A percentile compares a stretch with the other conserved stretches of the same genome.
Conservation (phyloP, 2,113 vertebrate species). For the Hippocampus mohnikei region DNA sequence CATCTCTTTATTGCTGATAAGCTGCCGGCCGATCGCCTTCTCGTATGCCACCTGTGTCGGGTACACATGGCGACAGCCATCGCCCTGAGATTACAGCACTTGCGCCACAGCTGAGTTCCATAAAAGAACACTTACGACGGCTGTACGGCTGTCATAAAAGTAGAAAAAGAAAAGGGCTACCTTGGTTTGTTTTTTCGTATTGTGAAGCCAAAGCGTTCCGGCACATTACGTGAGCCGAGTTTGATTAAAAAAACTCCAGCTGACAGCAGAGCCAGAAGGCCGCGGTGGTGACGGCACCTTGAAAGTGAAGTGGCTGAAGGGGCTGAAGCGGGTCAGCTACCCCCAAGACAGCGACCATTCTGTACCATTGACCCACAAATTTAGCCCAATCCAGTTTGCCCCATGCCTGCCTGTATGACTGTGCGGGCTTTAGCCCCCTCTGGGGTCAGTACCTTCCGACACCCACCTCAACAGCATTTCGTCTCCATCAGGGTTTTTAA, state of each 20-base stretch:
- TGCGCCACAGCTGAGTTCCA: slow-evolving; percentile 39
- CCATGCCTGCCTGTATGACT: slow-evolving; percentile 36
- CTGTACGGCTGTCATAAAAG: slow-evolving; percentile 18
- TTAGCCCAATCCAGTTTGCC: slow-evolving; percentile 69
- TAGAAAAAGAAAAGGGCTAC: slow-evolving; percentile 3
- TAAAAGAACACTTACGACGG: slow-evolving; percentile 38
- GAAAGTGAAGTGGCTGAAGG: slow-evolving; percentile 44
- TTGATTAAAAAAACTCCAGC: slow-evolving; percentile 79
- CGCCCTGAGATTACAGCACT: slow-evolving; percentile 39
- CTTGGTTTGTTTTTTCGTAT: neutral
- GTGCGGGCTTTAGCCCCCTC: slow-evolving; percentile 48
- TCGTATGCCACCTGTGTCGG: slow-evolving; percentile 57
- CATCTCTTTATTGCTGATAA: slow-evolving; percentile 19
- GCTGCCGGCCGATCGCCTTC: slow-evolving; percentile 29
- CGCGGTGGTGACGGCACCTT: slow-evolving; percentile 63
- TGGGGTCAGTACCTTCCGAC: slow-evolving; percentile 31
- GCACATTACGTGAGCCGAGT: slow-evolving; percentile 32
- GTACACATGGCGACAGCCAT: slow-evolving; percentile 33
- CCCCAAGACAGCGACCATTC: slow-evolving; percentile 59
- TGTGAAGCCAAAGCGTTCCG: slow-evolving; percentile 4
- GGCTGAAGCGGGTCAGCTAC: slow-evolving; percentile 47
- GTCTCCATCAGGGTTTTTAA: slow-evolving; percentile 47
- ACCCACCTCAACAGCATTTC: neutral
- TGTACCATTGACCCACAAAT: slow-evolving; percentile 76
- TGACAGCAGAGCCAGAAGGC: slow-evolving; percentile 68